Conservation (phyloP, 2,797 vertebrate genomes). For the Chiroxiphia lanceolata region DNA sequence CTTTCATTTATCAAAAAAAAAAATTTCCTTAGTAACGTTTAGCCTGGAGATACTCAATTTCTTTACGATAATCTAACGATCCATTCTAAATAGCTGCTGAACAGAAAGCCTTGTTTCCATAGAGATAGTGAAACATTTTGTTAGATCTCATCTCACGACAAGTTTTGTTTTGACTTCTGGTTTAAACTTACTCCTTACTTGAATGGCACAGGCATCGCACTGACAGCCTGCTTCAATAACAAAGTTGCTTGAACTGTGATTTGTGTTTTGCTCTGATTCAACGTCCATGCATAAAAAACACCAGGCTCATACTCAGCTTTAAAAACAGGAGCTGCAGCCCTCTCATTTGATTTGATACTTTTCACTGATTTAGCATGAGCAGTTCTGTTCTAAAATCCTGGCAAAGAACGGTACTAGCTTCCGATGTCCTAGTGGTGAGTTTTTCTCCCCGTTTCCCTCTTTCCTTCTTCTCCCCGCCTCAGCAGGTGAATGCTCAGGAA, state of each 20-base stretch:
- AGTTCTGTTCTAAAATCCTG: background rate
- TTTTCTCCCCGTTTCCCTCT: background rate
- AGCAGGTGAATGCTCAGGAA: background rate
- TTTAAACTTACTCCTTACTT: conserved; percentile 45
- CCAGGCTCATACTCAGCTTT: background rate
- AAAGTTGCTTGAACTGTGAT: background rate
- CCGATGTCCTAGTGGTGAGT: rapidly evolving
- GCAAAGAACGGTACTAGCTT: background rate
- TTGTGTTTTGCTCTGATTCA: background rate
- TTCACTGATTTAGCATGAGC: background rate
- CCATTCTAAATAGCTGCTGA: conserved; percentile 65
- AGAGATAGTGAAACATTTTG: conserved; percentile 67
- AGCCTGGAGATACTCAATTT: conserved; percentile 68
- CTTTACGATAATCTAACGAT: conserved; percentile 64
- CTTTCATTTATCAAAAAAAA: conserved; percentile 76
- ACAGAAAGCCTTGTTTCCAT: conserved; percentile 65
- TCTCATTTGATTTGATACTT: background rate
- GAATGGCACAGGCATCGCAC: rapidly evolving
- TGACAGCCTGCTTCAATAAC: background rate
- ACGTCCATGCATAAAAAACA: background rate
- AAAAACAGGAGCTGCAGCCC: background rate
- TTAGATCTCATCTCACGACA: conserved; percentile 62
- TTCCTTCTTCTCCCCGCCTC: background rate
- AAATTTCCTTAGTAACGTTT: conserved; percentile 77
- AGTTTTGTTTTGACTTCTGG: conserved; percentile 43